phyloP scores from a whole-genome alignment of 2,888 invertebrate species.

The Frankliniella fusca region DNA sequence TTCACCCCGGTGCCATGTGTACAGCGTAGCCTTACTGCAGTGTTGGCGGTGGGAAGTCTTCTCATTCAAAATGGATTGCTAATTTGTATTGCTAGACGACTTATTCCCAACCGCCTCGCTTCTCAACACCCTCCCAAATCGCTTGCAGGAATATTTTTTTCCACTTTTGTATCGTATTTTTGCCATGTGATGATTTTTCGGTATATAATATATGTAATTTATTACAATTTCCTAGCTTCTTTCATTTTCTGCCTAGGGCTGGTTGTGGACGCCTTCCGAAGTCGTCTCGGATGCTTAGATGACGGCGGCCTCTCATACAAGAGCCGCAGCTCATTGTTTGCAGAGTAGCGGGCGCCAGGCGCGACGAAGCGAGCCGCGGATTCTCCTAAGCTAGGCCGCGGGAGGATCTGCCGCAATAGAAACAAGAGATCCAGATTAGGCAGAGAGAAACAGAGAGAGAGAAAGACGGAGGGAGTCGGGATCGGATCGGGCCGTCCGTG shows the following conservation, averaged over 20 bases:
- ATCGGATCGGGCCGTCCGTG: neutral
- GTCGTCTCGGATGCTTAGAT: no score
- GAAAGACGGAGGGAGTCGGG: neutral
- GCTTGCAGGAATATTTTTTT: neutral
- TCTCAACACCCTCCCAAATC: no score
- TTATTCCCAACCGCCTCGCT: no score
- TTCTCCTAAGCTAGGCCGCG: no score
- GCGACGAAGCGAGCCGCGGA: no score
- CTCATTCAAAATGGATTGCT: no score
- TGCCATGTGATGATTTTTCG: neutral
- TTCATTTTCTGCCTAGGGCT: no score
- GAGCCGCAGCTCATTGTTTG: neutral
- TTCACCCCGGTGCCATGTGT: slow-evolving; percentile 5
- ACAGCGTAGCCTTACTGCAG: neutral
- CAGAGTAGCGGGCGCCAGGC: no score
- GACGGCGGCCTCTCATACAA: neutral
- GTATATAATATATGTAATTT: slow-evolving; percentile 4
- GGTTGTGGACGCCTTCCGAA: no score
- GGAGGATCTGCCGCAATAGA: neutral
- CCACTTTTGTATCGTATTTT: neutral
- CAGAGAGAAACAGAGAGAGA: neutral
- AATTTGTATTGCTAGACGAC: no score
- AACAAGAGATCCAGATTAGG: neutral
- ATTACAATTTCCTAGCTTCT: neutral
- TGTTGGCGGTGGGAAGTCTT: no score